Base-by-base conservation (phyloP, 1,140 invertebrate species). In the Probaryconus sp. region DNA sequence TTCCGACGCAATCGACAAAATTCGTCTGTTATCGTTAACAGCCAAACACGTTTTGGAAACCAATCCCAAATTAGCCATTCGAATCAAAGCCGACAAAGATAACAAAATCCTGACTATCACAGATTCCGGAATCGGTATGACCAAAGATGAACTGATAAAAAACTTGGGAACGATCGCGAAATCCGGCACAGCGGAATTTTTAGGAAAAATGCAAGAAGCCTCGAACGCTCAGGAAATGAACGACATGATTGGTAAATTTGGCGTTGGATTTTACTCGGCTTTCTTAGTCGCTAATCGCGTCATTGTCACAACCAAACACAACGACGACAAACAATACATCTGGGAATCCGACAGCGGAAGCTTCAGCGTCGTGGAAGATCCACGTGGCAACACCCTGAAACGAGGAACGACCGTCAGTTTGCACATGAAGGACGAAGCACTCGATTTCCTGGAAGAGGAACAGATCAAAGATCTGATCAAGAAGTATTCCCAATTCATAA, bases 401-500 rank as follows among this genome's bases (percentile, higher is more conserved):
- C 92, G 97, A 78, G 98, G 97, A 85, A 97, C 96, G 10, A 92
- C 82, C 0, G 81, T 88, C 0, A 86, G 75, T 78, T 87, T 99
- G 50, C 92, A 98, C 78, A 85, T 99, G 81, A 99, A 99, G 87
- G 96, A 99, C 76, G 98, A 99, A 89, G 97, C 98, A 5, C 89
- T 93, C 73, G 98, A 99, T 87, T 99, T 96, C 89, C 86, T 99
- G 61, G 97, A 99, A 86, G 90, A 95, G 48, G 94, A 97, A 76
- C 98, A 96, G 2, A 90, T 99, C 10, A 94, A 93, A 73, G 92
- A 93, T 68, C 88, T 99, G 3, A 94, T 99, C 17, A 96, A 95
- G 84, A 99, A 99, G 87, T 99, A 99, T 87, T 98, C 96, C 0
- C 98, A 99, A 89, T 99, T 99, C 87, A 99, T 99, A 79, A 99